Evolutionary conservation across 2,113 vertebrate species (phyloP).

Genomic region (Ascaphus truei): DNA sequence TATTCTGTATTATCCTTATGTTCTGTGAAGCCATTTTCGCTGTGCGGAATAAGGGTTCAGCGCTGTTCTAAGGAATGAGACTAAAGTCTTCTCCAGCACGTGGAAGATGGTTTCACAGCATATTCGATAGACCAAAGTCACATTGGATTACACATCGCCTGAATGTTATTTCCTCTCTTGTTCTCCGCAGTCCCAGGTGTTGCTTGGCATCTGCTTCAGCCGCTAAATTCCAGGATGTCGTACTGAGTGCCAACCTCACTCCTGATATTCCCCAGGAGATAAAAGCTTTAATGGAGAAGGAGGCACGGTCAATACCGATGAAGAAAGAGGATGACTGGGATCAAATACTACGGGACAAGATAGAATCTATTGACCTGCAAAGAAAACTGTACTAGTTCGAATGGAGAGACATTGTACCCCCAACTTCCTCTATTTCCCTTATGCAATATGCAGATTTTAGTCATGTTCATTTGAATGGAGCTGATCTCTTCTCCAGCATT

Average conservation of each 20-base stretch:
- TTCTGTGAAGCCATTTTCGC: no score
- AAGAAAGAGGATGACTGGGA: slow-evolving; percentile 69
- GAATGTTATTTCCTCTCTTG: neutral
- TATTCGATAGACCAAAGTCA: neutral
- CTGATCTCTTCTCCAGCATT: no score
- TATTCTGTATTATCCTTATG: no score
- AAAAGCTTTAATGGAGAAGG: slow-evolving; percentile 56
- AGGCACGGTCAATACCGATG: slow-evolving; percentile 63
- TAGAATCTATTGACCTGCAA: slow-evolving; percentile 10
- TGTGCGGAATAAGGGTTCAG: no score
- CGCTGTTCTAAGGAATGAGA: no score
- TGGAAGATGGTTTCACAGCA: no score
- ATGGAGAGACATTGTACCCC: no score
- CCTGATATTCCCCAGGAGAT: slow-evolving; percentile 65
- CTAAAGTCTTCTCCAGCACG: no score
- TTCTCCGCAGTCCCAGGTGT: slow-evolving; percentile 53
- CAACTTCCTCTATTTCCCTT: no score
- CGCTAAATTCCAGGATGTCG: slow-evolving; percentile 76
- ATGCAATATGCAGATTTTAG: no score
- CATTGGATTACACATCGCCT: neutral
- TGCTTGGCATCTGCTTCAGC: slow-evolving; percentile 85
- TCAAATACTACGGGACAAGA: slow-evolving; percentile 47
- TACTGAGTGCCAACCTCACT: slow-evolving; percentile 67
- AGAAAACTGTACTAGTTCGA: no score
- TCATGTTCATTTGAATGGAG: no score